These are phyloP conservation scores for Drepanosiphum platanoidis DNA, from an alignment of 2,888 invertebrate species.

Conservation along the genomic window DNA sequence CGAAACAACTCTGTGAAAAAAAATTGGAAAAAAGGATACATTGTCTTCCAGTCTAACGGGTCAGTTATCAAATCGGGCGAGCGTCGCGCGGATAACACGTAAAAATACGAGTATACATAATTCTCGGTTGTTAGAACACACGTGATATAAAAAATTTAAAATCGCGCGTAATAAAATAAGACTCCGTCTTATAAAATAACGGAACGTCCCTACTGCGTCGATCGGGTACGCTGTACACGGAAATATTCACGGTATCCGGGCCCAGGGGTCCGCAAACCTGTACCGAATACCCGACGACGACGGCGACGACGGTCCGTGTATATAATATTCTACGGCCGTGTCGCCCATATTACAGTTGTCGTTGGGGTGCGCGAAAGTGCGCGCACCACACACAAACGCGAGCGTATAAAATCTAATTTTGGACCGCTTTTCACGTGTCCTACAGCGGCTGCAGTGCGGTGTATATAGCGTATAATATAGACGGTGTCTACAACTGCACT, in stretches of 20 bases:
- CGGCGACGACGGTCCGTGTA: neutral
- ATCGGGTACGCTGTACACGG: neutral
- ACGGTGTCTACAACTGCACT: neutral
- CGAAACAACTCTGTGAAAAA: too few relatives aligned
- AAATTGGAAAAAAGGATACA: too few relatives aligned
- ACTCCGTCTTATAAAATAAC: neutral
- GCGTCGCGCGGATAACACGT: neutral
- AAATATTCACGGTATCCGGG: too few relatives aligned
- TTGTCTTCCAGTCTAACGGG: neutral
- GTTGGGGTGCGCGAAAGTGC: slow-evolving; percentile 48
- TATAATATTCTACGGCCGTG: too few relatives aligned
- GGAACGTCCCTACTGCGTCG: neutral
- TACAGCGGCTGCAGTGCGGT: neutral
- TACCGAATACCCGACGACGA: neutral
- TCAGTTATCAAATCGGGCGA: neutral
- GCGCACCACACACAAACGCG: neutral
- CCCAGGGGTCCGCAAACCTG: neutral
- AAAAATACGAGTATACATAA: neutral
- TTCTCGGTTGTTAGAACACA: neutral
- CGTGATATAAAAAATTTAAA: too few relatives aligned
- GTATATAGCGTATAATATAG: too few relatives aligned
- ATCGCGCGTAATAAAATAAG: neutral
- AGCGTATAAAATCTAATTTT: slow-evolving; percentile 49
- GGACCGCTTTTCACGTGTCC: slow-evolving; percentile 52
- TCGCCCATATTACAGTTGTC: neutral